These are phyloP conservation scores for Platypus cylindrus DNA, from an alignment of 2,888 invertebrate species.

Conservation along the genomic window DNA sequence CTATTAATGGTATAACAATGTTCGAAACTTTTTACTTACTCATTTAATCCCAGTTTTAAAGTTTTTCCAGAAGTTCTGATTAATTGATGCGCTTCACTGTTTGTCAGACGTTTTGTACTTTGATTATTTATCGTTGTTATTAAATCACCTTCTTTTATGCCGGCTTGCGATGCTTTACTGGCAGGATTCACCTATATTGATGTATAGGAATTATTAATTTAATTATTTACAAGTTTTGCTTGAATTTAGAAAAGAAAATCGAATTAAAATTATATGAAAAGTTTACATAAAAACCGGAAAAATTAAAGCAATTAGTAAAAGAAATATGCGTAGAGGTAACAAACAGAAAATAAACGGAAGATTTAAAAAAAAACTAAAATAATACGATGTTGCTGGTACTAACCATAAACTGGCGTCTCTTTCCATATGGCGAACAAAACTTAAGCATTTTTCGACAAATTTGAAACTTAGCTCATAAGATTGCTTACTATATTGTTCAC, in stretches of 20 bases:
- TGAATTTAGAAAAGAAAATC: no score
- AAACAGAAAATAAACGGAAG: no score
- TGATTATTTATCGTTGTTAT: conserved; percentile 68
- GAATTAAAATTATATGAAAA: no score
- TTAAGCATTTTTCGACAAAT: conserved; percentile 34
- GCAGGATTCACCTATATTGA: conserved; percentile 71
- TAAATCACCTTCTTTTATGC: conserved; percentile 69
- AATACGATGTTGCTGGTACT: no score
- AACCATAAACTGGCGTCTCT: conserved; percentile 21
- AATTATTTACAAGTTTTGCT: neutral
- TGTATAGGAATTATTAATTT: neutral
- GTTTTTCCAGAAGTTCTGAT: conserved; percentile 57
- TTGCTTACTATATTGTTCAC: no score
- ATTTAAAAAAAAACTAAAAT: no score
- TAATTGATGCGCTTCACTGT: conserved; percentile 60
- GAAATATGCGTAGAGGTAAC: neutral
- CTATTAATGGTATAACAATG: no score
- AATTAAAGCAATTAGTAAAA: neutral
- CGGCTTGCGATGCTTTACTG: conserved; percentile 69
- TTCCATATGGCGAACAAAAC: conserved; percentile 33
- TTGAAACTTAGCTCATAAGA: no score
- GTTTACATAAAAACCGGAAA: no score
- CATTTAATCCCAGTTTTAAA: conserved; percentile 55
- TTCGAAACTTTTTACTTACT: conserved; percentile 46
- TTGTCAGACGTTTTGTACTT: conserved; percentile 52